Evolutionary conservation across 2,797 vertebrate genomes (phyloP), one percentile per base, ranked within the genome.

Genomic region (Adelosebastes latens): DNA sequence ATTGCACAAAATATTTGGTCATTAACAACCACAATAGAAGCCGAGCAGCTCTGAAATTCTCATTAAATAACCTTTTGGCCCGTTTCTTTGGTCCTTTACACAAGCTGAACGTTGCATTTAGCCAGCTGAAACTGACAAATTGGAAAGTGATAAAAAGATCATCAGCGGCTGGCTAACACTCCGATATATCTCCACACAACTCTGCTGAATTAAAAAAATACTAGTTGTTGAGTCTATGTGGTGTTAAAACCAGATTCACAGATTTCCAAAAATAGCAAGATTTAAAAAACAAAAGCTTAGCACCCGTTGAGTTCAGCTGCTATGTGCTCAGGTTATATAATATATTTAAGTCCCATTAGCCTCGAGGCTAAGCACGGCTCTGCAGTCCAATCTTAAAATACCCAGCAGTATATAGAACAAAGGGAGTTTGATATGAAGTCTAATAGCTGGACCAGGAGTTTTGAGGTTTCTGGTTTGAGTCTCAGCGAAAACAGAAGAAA

Each of bases 1-100:
- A 93, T 93, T 94, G 93, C 91, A 94, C 83, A 89, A 87, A 87
- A 77, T 74, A 84, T 92, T 92, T 92, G 87, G 90, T 90, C 90
- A 82, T 85, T 61, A 81, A 73, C 67, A 90, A 80, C 78, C n/a
- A 64, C 32, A 64, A 73, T 12, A 70, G 13, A 55, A 72, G 22
- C 42, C 2, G 34, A 83, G 77, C 63, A 88, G 80, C 52, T 73
- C 36, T 66, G 36, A 13, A 18, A 49, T 77, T 36, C 32, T 10
- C 31, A 25, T 32, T 39, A 3, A 3, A 59, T 79, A 74, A 75
- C 22, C 68, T 89, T 91, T 91, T 89, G 82, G 88, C 72, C 79
- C n/a, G 53, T 72, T 77, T 90, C 82, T 94, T 93, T 94, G 86
- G 86, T 90, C 81, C 58, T 81, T 39, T 39, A 39, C 36, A 39